Conservation (phyloP, 1,140 invertebrate species). For the Venustaconcha ellipsiformis region DNA sequence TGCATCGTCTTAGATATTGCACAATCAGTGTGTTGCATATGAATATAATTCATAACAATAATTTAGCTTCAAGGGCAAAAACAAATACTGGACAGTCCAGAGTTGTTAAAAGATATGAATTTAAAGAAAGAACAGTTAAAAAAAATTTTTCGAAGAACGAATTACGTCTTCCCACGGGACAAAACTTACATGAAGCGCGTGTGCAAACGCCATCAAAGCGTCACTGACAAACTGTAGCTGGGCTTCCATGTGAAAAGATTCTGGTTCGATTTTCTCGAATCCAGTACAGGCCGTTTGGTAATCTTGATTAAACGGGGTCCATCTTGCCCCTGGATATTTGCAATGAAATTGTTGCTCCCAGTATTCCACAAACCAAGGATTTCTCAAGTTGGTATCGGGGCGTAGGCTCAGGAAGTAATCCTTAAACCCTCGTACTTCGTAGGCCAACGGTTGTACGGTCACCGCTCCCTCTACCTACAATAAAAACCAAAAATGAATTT, state of each 20-base stretch:
- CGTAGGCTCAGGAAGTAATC: conserved; percentile 64
- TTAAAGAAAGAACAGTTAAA: no score
- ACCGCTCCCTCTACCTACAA: conserved; percentile 79
- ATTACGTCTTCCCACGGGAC: neutral
- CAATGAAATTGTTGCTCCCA: conserved; percentile 77
- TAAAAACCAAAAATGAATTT: neutral
- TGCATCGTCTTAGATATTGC: no score
- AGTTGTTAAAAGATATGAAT: no score
- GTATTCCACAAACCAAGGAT: conserved; percentile 84
- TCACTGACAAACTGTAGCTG: conserved; percentile 91
- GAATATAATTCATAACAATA: no score
- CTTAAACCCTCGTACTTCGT: conserved; percentile 71
- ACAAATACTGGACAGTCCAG: no score
- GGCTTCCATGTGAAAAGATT: conserved; percentile 80
- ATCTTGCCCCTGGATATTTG: conserved; percentile 68
- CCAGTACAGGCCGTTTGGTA: conserved; percentile 55
- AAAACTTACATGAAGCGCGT: conserved; percentile 71
- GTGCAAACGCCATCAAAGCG: conserved; percentile 87
- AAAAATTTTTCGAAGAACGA: neutral
- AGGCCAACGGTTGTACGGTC: conserved; percentile 77
- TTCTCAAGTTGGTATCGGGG: conserved; percentile 59
- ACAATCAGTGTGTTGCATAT: no score
- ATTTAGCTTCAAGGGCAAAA: no score
- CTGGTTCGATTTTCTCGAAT: conserved; percentile 38
- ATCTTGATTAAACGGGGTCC: conserved; percentile 56